Percentiles rank a stretch among this genome's conserved stretches.
phyloP scores from a whole-genome alignment of 2,888 invertebrate genomes.

The Pegoplata infirma region DNA sequence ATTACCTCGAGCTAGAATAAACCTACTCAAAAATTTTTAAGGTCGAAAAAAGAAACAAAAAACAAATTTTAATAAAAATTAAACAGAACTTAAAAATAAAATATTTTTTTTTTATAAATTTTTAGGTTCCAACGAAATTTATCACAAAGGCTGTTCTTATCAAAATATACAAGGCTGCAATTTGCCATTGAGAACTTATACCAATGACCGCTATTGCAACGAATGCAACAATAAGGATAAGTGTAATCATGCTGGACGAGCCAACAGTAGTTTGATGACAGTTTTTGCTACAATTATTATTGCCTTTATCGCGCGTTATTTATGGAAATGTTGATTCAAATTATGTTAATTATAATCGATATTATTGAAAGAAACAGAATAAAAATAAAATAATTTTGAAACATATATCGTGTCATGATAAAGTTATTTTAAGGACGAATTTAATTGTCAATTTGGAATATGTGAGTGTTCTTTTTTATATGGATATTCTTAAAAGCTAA shows the following conservation, averaged over 20 bases:
- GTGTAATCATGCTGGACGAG: constrained; percentile 66
- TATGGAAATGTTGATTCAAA: too few relatives aligned
- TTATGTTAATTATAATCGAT: too few relatives aligned
- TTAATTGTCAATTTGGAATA: too few relatives aligned
- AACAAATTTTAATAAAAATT: background rate
- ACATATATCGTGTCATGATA: too few relatives aligned
- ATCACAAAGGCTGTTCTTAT: constrained; percentile 64
- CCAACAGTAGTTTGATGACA: constrained; percentile 7
- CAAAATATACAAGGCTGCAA: constrained; percentile 35
- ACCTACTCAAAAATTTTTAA: too few relatives aligned
- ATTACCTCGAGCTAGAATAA: too few relatives aligned
- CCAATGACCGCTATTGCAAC: constrained; percentile 29
- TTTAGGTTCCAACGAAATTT: constrained; percentile 41
- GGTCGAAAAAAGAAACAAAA: too few relatives aligned
- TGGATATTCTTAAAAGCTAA: too few relatives aligned
- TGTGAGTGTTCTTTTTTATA: too few relatives aligned
- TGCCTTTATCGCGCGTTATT: background rate
- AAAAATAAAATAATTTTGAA: too few relatives aligned
- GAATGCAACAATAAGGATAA: constrained; percentile 56
- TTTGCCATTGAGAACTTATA: constrained; percentile 32
- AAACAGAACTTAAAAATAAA: background rate
- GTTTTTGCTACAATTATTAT: constrained; percentile 18
- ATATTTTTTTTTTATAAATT: background rate
- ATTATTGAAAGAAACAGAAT: too few relatives aligned
- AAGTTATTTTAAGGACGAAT: too few relatives aligned